A percentile compares a stretch with the other conserved stretches of the same genome.
phyloP scores from a whole-genome alignment of 2,797 vertebrate genomes.

The Epinephelus malabaricus region DNA sequence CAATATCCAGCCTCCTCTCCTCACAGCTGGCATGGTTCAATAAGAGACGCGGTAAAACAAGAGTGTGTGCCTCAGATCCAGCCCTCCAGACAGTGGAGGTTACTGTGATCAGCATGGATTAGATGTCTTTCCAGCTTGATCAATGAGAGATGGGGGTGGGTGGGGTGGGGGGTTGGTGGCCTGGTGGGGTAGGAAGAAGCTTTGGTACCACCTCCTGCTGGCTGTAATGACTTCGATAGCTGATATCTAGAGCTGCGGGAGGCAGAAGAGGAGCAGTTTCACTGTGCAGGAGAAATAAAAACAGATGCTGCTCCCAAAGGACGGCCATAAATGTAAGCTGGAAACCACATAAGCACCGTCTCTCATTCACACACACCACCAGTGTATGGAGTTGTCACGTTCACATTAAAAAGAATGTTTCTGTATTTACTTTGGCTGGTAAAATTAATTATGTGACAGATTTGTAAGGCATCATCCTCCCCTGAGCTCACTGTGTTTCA shows the following conservation, averaged over 20 bases:
- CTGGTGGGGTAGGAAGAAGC: constrained; percentile 46
- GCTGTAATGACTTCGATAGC: constrained; percentile 64
- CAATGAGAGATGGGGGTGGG: constrained; percentile 60
- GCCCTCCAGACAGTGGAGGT: constrained; percentile 48
- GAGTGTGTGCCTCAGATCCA: constrained; percentile 39
- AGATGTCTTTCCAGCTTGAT: constrained; percentile 64
- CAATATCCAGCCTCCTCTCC: constrained; percentile 47
- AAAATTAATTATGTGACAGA: neutral
- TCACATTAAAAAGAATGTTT: constrained; percentile 1
- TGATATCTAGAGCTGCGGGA: constrained; percentile 55
- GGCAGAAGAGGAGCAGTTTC: constrained; percentile 30
- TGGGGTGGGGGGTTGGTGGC: constrained; percentile 28
- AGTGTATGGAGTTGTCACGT: neutral
- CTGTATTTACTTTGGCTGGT: neutral
- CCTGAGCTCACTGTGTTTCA: constrained; percentile 12
- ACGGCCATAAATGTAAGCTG: constrained; percentile 24
- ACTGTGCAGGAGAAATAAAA: constrained; percentile 50
- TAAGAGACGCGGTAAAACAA: constrained; percentile 44
- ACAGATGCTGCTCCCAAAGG: constrained; percentile 45
- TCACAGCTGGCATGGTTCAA: constrained; percentile 40
- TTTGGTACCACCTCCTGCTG: constrained; percentile 59
- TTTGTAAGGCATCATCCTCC: neutral
- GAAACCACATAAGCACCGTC: neutral
- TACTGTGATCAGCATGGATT: constrained; percentile 74
- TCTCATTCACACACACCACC: neutral